Evolutionary conservation across 1,140 invertebrate species (phyloP), one percentile per base, ranked within the genome.

Genomic region (Bombus breviceps): DNA sequence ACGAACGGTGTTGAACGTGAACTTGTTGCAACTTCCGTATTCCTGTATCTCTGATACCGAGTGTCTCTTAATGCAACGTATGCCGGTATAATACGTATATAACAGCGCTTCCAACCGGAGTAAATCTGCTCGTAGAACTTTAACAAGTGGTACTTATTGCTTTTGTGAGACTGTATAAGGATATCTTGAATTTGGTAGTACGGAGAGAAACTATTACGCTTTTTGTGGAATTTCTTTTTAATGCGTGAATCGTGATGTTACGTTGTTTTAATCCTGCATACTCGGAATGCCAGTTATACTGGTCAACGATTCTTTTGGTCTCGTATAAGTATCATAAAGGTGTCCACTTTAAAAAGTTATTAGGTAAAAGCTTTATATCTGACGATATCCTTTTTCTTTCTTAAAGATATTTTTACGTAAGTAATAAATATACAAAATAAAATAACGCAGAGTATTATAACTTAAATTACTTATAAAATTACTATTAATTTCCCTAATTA

Each of bases 21-120:
- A 87, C 86, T 87, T 74, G 80, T 75, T 76, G 86, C 57, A 43
- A 87, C 86, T 87, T 87, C 86, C 86, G 86, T 85, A 77, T 87
- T 85, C 82, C 86, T 78, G 59, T 85, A 85, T 83, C 82, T 73
- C 57, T 22, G 81, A 68, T 87, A 85, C 66, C 62, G 74, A 34
- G 64, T 83, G 85, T 86, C 62, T 81, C 64, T 47, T 34, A 69
- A 73, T 66, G 59, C 77, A 62, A 69, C 68, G 47, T n/a, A 57
- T 32, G 32, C 22, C 28, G 59, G 13, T 47, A 69, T 69, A 43
- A 59, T 75, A 81, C n/a, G 69, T 43, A 41, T 72, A 43, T 53
- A 81, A 81, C 71, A 82, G 59, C 62, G 72, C 32, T 82, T 64
- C n/a, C n/a, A 41, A 39, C 22, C 12, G 37, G 80, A 10, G 53